Conservation (phyloP, 2,797 vertebrate species). For the Orientallactaga sibirica region DNA sequence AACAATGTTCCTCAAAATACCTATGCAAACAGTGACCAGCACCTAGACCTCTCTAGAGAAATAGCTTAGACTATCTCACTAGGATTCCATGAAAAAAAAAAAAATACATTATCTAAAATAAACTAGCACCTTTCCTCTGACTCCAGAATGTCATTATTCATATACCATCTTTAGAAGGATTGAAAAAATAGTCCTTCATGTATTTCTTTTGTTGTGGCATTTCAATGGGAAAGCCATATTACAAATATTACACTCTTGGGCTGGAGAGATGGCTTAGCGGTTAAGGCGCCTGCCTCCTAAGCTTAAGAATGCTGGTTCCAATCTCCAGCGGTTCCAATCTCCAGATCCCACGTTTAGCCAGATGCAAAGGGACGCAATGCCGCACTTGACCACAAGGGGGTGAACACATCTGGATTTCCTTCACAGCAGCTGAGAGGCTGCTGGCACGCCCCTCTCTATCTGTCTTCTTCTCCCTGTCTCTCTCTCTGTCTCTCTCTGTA, state of each 20-base stretch:
- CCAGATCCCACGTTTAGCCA: too few relatives aligned
- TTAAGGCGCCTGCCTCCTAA: too few relatives aligned
- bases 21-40: neutral
- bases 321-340: too few relatives aligned
- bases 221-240: neutral
- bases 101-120: neutral
- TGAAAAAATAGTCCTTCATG: neutral
- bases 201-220: neutral
- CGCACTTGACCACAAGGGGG: too few relatives aligned
- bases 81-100: neutral
- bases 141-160: neutral
- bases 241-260: neutral
- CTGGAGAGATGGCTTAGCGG: too few relatives aligned
- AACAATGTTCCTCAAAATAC: neutral
- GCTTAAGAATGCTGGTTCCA: too few relatives aligned
- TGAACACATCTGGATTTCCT: too few relatives aligned
- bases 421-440: too few relatives aligned
- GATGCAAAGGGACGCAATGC: too few relatives aligned
- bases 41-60: neutral
- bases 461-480: too few relatives aligned
- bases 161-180: fast-evolving
- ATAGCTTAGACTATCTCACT: neutral
- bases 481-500: too few relatives aligned
- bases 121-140: neutral
- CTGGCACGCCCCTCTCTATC: too few relatives aligned